Percentiles rank a stretch among this genome's conserved stretches.
Evolutionary conservation across 2,888 invertebrate genomes (phyloP).

Genomic region (Nemotelus pantherinus): DNA sequence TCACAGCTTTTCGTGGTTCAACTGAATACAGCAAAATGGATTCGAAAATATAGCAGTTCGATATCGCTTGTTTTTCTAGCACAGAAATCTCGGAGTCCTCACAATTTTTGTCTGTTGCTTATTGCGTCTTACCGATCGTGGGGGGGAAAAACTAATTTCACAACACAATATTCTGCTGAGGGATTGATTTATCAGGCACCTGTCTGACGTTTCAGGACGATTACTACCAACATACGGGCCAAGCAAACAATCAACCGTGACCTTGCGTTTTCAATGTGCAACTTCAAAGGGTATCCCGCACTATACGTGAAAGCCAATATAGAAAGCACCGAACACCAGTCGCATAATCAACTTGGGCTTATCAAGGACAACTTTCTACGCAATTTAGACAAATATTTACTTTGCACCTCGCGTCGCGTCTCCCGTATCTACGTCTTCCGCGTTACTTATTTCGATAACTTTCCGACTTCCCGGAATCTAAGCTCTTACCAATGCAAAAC

Average conservation of each 20-base stretch:
- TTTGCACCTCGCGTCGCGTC: slow-evolving; percentile 3
- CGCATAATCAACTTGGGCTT: neutral
- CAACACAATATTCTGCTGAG: neutral
- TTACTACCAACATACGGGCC: slow-evolving; percentile 2
- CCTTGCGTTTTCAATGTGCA: neutral
- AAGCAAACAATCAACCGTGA: neutral
- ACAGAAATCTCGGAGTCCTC: slow-evolving; percentile 1
- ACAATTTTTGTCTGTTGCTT: slow-evolving; percentile 9
- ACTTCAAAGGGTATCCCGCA: too few species aligned
- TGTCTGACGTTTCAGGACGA: slow-evolving; percentile 26
- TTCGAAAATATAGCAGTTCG: neutral
- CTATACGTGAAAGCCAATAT: too few species aligned
- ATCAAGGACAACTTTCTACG: slow-evolving; percentile 36
- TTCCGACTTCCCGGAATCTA: slow-evolving; percentile 5
- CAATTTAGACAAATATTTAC: slow-evolving; percentile 5
- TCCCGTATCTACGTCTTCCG: neutral
- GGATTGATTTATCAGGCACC: slow-evolving; percentile 9
- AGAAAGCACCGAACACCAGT: neutral
- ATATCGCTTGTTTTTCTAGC: neutral
- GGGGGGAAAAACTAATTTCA: neutral
- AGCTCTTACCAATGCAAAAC: slow-evolving; percentile 1
- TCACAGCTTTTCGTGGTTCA: neutral
- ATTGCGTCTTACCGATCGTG: slow-evolving; percentile 20
- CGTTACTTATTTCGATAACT: slow-evolving; percentile 6
- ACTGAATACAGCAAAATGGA: neutral